Evolutionary conservation across 2,113 vertebrate species (phyloP).

Genomic region (Eupsittula cactorum): DNA sequence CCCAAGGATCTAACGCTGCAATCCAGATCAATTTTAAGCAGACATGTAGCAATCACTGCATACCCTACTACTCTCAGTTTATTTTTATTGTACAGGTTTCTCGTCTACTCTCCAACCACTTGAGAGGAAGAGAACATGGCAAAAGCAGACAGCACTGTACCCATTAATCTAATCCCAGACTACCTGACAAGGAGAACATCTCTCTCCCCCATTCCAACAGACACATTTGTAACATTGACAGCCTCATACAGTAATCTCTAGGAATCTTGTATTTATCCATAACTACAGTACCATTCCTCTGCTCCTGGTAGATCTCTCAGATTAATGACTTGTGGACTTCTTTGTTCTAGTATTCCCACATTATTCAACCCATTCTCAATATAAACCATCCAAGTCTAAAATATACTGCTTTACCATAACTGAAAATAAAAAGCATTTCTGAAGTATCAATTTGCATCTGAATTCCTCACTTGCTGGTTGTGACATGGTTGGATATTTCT

Average conservation of each 20-base stretch:
- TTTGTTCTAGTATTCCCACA: neutral
- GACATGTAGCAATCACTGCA: neutral
- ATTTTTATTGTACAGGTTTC: neutral
- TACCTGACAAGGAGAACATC: fast-evolving
- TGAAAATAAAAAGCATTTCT: neutral
- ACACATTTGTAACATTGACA: neutral
- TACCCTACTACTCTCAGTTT: neutral
- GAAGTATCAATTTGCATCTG: neutral
- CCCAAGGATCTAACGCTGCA: neutral
- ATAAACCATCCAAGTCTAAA: neutral
- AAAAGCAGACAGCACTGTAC: neutral
- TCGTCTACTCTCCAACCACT: neutral
- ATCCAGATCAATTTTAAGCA: neutral
- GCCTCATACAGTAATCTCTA: neutral
- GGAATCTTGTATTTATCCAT: neutral
- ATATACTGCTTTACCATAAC: neutral
- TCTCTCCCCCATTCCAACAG: neutral
- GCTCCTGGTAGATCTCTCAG: neutral
- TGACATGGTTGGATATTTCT: neutral
- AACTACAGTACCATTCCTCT: neutral
- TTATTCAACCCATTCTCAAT: neutral
- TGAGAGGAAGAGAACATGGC: neutral
- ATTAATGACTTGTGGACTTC: neutral
- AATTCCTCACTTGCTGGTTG: neutral
- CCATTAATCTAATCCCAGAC: neutral